Evolutionary conservation across 1,140 invertebrate species (phyloP).

Genomic region (Battus philenor): DNA sequence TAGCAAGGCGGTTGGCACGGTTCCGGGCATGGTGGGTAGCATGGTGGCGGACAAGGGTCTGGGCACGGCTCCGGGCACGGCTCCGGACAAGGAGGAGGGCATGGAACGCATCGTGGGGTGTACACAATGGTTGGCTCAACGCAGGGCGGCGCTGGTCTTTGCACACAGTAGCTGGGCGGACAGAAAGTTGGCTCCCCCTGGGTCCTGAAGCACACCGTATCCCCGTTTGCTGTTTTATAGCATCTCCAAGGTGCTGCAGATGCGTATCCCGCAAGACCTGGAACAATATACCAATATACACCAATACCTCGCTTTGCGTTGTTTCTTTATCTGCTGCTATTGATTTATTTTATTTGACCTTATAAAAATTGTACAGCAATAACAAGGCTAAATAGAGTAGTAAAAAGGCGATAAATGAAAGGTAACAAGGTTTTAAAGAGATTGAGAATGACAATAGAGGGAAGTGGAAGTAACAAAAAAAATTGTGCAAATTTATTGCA

Average conservation of each 20-base stretch:
- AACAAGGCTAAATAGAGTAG: background rate
- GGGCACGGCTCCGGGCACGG: conserved; percentile 15
- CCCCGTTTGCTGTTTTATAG: conserved; percentile 30
- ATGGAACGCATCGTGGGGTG: conserved; percentile 31
- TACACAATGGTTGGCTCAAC: conserved; percentile 27
- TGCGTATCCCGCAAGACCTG: no score
- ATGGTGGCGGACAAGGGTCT: conserved; percentile 15
- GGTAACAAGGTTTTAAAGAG: no score
- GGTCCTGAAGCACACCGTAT: conserved; percentile 33
- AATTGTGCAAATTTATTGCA: no score
- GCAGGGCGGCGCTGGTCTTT: conserved; percentile 25
- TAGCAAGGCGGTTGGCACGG: background rate
- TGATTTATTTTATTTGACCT: conserved; percentile 1
- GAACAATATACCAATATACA: no score
- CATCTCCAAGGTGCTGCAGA: conserved; percentile 46
- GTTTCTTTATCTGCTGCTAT: background rate
- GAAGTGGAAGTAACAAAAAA: no score
- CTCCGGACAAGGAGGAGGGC: background rate
- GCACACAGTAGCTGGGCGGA: conserved; percentile 26
- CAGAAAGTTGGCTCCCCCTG: conserved; percentile 23
- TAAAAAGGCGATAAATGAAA: no score
- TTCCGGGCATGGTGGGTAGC: conserved; percentile 7
- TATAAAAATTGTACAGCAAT: background rate
- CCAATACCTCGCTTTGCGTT: no score
- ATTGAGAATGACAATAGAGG: no score